Percentiles rank a stretch among this genome's conserved stretches.
Conservation (phyloP, 2,888 invertebrate species). For the Cosmorhoe ocellata region DNA sequence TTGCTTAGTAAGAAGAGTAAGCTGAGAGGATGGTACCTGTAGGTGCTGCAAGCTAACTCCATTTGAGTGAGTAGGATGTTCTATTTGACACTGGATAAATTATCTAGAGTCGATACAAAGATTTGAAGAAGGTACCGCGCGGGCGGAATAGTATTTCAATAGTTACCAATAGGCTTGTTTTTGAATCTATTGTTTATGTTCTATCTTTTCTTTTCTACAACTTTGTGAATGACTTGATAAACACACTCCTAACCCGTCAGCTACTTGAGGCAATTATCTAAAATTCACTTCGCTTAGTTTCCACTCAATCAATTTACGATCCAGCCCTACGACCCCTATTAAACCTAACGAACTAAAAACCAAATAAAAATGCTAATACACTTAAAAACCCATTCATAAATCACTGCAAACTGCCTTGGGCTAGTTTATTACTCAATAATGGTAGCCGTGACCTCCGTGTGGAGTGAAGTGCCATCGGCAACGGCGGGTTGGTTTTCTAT, state of each 20-base stretch:
- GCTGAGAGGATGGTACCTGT: no score
- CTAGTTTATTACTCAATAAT: conserved; percentile 26
- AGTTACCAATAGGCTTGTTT: no score
- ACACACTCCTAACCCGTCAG: conserved; percentile 1
- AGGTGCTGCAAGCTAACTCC: no score
- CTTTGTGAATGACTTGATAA: no score
- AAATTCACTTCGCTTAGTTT: conserved; percentile 14
- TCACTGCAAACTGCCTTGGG: conserved; percentile 27
- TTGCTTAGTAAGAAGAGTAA: no score
- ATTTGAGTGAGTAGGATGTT: no score
- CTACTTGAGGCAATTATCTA: conserved; percentile 5
- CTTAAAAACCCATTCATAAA: conserved; percentile 32
- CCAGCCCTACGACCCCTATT: conserved; percentile 16
- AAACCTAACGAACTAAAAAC: conserved; percentile 28
- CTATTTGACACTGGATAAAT: no score
- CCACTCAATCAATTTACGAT: conserved; percentile 23
- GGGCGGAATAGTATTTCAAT: no score
- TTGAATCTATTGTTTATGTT: no score
- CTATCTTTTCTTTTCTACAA: no score
- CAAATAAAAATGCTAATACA: conserved; percentile 36
- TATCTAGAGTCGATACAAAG: no score
- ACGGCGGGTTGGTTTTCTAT: conserved; percentile 50
- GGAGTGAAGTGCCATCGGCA: conserved; percentile 32
- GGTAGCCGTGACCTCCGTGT: conserved; percentile 15
- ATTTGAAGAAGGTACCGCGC: no score